A percentile compares a stretch with the other conserved stretches of the same genome.
Evolutionary conservation across 2,888 invertebrate genomes (phyloP).

Genomic region (Sturmia bella): DNA sequence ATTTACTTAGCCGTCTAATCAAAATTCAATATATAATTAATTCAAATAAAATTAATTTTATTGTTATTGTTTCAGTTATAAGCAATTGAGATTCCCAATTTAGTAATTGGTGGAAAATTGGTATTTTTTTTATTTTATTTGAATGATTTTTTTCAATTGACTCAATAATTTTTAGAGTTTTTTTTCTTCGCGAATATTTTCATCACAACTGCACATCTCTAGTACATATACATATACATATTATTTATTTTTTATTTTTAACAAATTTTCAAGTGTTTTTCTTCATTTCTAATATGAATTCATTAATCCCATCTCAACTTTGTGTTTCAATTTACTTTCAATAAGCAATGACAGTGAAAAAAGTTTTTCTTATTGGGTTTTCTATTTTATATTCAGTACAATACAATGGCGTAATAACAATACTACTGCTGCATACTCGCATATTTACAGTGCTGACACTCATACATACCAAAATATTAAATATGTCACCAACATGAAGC

Average conservation of each 20-base stretch:
- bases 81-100: no score
- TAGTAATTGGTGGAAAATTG: no score
- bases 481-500: constrained; percentile 41
- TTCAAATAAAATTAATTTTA: no score
- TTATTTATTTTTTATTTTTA: not conserved
- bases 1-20: no score
- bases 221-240: not conserved
- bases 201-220: no score
- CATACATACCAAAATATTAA: constrained; percentile 4
- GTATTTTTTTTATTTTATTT: no score
- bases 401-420: constrained; percentile 37
- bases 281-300: constrained; percentile 34
- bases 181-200: no score
- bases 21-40: no score
- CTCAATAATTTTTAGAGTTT: no score
- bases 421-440: not conserved
- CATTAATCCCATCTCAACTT: constrained; percentile 63
- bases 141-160: no score
- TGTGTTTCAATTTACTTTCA: constrained; percentile 66
- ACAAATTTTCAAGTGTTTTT: not conserved
- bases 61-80: no score
- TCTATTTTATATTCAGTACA: constrained; percentile 44
- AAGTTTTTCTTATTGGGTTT: constrained; percentile 52
- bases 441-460: constrained; percentile 4
- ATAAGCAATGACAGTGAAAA: constrained; percentile 68